Evolutionary conservation across 2,888 invertebrate genomes (phyloP), one percentile per base, ranked within the genome.

Genomic region (Sceliomorpha sp.): DNA sequence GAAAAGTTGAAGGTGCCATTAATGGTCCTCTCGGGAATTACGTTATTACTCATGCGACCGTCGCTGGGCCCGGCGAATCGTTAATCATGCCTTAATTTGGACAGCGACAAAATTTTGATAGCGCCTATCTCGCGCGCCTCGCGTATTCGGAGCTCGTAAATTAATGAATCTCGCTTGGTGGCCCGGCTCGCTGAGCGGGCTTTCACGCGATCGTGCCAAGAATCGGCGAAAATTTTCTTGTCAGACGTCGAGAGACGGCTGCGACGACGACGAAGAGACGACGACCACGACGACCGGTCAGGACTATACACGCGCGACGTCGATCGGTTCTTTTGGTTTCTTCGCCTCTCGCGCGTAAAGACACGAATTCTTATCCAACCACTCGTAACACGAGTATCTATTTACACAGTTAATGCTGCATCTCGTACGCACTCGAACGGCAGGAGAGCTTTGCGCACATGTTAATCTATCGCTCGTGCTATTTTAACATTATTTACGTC

Each of bases 341-440:
- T 72, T 13, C 47, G 70, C 9, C 68, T 58, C 47, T 71, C 62
- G 72, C 70, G 70, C 72, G 12, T 75, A 74, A n/a, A 77, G 79
- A 79, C 75, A 77, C 78, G 75, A 77, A 80, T 80, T 78, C 80
- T 76, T 76, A 70, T 74, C 60, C 73, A 76, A 75, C 73, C 78
- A 79, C 78, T 81, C 67, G 74, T 56, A 60, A 64, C 72, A 56
- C 73, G 69, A 80, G 77, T 76, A 77, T 73, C 70, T 83, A 76
- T 85, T 84, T 84, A 76, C 78, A 81, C 79, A 84, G 84, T 80
- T 84, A 85, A 84, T 84, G 84, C 78, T 79, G 74, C 74, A 79
- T 77, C 78, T 79, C 70, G 72, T 42, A 44, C 72, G 59, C 69
- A 75, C 75, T 74, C 66, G 53, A 62, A 66, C 51, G 44, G 36